Conservation (phyloP, 1,140 invertebrate genomes). For the Drosophila aff. region DNA sequence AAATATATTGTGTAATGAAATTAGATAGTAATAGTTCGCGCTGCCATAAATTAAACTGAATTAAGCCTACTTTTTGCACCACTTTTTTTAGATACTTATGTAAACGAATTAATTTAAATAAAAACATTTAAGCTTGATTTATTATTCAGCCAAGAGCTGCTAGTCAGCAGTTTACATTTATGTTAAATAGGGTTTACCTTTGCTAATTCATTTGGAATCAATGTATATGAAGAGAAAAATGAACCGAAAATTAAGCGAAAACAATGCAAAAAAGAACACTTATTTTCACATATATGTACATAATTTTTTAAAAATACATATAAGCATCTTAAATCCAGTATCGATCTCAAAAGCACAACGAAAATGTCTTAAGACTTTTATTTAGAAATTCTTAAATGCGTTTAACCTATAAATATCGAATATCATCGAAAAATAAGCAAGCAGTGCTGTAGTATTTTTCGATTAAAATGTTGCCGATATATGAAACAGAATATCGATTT, state of each 20-base stretch:
- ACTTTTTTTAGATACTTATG: neutral
- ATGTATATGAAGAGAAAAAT: neutral
- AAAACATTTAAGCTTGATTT: slow-evolving; percentile 6
- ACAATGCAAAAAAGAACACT: too few species aligned
- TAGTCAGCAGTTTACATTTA: neutral
- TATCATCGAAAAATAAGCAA: too few species aligned
- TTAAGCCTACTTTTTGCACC: neutral
- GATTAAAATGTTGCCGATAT: too few species aligned
- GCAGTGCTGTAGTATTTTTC: too few species aligned
- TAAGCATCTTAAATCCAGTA: too few species aligned
- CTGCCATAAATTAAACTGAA: slow-evolving; percentile 3
- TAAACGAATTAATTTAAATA: neutral
- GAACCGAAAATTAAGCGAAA: neutral
- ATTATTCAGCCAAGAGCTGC: neutral
- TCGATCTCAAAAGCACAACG: too few species aligned
- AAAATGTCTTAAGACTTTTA: too few species aligned
- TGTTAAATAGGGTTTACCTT: neutral
- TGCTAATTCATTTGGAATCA: neutral
- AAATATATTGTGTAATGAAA: slow-evolving; percentile 5
- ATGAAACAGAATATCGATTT: too few species aligned
- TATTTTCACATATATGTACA: too few species aligned
- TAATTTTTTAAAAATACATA: too few species aligned
- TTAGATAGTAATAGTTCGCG: slow-evolving; percentile 2
- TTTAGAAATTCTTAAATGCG: too few species aligned
- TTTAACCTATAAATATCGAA: too few species aligned